Conservation (phyloP, 2,113 vertebrate genomes). For the Rhineura floridana region DNA sequence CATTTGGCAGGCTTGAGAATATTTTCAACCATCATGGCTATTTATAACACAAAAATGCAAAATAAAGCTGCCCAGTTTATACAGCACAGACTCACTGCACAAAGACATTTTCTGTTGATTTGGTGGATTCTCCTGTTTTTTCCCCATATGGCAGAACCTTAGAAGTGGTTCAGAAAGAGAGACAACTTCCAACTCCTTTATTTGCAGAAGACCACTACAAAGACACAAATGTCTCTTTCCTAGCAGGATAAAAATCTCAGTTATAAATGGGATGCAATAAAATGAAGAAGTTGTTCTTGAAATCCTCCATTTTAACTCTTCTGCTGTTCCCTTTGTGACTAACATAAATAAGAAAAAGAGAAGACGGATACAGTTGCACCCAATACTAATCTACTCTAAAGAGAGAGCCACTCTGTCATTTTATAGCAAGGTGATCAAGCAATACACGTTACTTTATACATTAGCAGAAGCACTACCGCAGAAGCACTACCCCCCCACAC, state of each 20-base stretch:
- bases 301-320: neutral
- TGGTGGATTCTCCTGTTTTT: neutral
- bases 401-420: no score
- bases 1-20: constrained; percentile 20
- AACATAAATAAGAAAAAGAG: neutral
- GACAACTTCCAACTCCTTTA: neutral
- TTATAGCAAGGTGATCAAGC: no score
- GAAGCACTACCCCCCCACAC: no score
- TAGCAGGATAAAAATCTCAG: neutral
- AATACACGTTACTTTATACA: no score
- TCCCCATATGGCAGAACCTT: neutral
- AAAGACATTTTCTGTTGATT: constrained; percentile 3
- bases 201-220: neutral
- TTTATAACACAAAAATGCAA: constrained; percentile 24
- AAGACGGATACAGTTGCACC: neutral
- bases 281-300: neutral
- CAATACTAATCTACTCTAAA: no score
- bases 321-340: neutral
- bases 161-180: neutral
- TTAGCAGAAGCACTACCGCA: no score
- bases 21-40: neutral
- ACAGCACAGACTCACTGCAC: neutral
- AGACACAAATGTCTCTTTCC: neutral
- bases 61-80: constrained; percentile 13
- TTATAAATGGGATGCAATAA: neutral